phyloP scores from a whole-genome alignment of 2,888 invertebrate species.

The Acrobasis consociella region DNA sequence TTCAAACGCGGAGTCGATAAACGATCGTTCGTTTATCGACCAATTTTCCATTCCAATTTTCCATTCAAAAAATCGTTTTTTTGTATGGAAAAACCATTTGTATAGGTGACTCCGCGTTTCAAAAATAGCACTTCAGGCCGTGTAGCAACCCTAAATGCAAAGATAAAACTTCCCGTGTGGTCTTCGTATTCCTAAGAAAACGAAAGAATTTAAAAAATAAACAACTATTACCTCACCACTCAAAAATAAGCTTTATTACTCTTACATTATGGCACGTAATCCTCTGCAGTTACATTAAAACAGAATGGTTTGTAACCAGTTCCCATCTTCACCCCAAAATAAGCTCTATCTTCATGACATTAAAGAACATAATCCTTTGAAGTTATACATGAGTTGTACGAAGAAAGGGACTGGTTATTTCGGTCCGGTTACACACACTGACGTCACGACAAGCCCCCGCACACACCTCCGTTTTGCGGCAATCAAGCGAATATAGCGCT shows the following conservation, averaged over 20 bases:
- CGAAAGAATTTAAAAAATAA: neutral
- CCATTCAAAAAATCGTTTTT: too few relatives aligned
- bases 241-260: neutral
- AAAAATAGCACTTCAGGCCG: too few relatives aligned
- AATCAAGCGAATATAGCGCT: neutral
- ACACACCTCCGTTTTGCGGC: slow-evolving; percentile 39
- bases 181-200: neutral
- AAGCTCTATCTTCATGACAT: neutral
- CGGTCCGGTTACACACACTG: slow-evolving; percentile 24
- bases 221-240: neutral
- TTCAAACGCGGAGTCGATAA: too few relatives aligned
- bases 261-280: neutral
- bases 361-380: neutral
- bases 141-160: too few relatives aligned
- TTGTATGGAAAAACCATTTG: too few relatives aligned
- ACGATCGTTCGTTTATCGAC: too few relatives aligned
- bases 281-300: neutral
- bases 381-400: neutral
- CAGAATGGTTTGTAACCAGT: neutral
- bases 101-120: too few relatives aligned
- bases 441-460: slow-evolving; percentile 44
- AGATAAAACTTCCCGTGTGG: neutral
- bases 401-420: slow-evolving; percentile 1
- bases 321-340: neutral
- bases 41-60: too few relatives aligned